Evolutionary conservation across 2,888 invertebrate species (phyloP).

Genomic region (Volucella inflata): DNA sequence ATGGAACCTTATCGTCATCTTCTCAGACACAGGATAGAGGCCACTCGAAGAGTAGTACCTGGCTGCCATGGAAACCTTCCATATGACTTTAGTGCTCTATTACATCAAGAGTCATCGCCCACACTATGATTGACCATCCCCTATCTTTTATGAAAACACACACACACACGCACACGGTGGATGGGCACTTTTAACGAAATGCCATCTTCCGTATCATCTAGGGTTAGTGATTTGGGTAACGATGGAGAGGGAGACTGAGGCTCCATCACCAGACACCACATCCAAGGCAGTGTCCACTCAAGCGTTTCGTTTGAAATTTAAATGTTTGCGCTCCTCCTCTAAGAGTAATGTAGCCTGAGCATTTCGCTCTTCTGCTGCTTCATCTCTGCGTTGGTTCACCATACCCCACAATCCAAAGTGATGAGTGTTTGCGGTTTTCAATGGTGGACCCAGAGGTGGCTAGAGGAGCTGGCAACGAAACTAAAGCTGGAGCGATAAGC

Average conservation of each 20-base stretch:
- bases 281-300: conserved; percentile 66
- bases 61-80: conserved; percentile 24
- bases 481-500: neutral
- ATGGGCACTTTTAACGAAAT: conserved; percentile 48
- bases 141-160: conserved; percentile 4
- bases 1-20: conserved; percentile 10
- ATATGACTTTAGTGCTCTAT: conserved; percentile 34
- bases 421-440: conserved; percentile 43
- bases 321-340: conserved; percentile 47
- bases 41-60: conserved; percentile 29
- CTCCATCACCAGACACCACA: conserved; percentile 29
- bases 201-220: conserved; percentile 19
- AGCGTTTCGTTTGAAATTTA: conserved; percentile 72
- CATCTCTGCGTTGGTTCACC: conserved; percentile 11
- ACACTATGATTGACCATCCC: conserved; percentile 2
- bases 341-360: conserved; percentile 39
- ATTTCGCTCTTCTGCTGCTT: conserved; percentile 25
- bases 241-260: neutral
- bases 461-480: too few relatives aligned
- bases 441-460: too few relatives aligned
- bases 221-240: conserved; percentile 9
- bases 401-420: neutral
- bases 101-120: conserved; percentile 14
- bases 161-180: conserved; percentile 18
- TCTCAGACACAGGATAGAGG: conserved; percentile 23